Percentiles rank a stretch among this genome's conserved stretches.
Evolutionary conservation across 2,888 invertebrate species (phyloP).

Genomic region (Nezara viridula): DNA sequence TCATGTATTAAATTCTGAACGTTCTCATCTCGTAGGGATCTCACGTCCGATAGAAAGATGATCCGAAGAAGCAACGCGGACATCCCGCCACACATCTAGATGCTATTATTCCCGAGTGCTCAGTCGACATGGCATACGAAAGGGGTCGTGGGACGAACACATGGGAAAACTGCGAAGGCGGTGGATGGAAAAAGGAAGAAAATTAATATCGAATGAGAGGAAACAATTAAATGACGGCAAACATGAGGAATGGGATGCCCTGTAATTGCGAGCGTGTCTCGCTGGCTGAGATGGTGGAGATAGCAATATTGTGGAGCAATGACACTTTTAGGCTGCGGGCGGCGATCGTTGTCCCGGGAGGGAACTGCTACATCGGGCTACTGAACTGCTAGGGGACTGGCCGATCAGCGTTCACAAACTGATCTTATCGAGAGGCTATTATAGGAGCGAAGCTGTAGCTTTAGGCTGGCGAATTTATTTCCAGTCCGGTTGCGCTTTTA

Average conservation of each 20-base stretch:
- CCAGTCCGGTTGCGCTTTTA: not conserved
- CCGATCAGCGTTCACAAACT: not conserved
- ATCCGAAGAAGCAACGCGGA: not conserved
- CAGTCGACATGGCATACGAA: not conserved
- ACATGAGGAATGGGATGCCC: not conserved
- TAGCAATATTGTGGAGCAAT: slow-evolving; percentile 3
- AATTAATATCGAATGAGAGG: slow-evolving; percentile 20
- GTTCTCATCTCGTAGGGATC: slow-evolving; percentile 9
- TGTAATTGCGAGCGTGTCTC: slow-evolving; percentile 43
- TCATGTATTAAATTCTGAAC: slow-evolving; percentile 12
- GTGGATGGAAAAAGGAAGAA: not conserved
- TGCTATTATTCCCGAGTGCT: slow-evolving; percentile 1
- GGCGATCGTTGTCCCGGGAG: not conserved
- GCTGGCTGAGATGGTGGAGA: not conserved
- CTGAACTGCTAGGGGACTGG: not conserved
- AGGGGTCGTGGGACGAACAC: slow-evolving; percentile 38
- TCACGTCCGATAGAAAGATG: slow-evolving; percentile 34
- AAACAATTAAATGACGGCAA: not conserved
- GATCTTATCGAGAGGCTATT: not conserved
- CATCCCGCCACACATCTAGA: not conserved
- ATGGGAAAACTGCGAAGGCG: not conserved
- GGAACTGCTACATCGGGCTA: not conserved
- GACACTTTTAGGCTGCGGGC: not conserved
- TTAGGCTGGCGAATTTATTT: not conserved
- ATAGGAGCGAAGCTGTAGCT: not conserved